Evolutionary conservation across 2,888 invertebrate genomes (phyloP), one percentile per base, ranked within the genome.

Genomic region (Linnaemya vulpina): DNA sequence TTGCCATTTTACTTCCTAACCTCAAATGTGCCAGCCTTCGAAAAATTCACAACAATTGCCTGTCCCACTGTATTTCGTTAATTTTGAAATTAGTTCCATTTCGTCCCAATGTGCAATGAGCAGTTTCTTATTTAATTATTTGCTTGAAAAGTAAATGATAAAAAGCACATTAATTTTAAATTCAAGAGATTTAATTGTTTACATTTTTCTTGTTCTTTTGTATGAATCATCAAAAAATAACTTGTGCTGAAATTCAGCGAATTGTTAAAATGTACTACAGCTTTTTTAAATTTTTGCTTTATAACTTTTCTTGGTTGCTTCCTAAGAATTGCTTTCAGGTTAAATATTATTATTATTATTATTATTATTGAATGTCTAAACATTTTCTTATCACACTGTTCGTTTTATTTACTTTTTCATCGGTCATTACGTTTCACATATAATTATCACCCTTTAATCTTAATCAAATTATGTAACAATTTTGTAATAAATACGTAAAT

Each of bases 161-260:
- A 3, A 20, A 51, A 20, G n/a, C 11, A 20, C 51, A 13, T 20
- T 20, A 10, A 10, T 51, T 51, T 10, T 11, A 20, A 3, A 20
- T 49, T 17, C 17, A 51, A 51, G 20, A 51, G 46, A n/a, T 46
- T 46, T 46, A 51, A 25, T 55, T 15, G 11, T 25, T 7, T 11
- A 55, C 13, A 13, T 13, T 20, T 15, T 43, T 35, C 17, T 40
- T 63, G 40, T 63, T 22, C 40, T 43, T 62, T 62, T 20, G 13
- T 62, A 38, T 62, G 62, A 62, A 20, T 62, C 60, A 62, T n/a
- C 17, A 35, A 62, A 40, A 20, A 35, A 9, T 13, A 62, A 40
- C 5, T 40, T 40, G 62, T 22, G 22, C 13, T 40, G 13, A 40
- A 40, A 15, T 62, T 62, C 40, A 20, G 7, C 8, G 62, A 62